phyloP scores from a whole-genome alignment of 2,797 vertebrate genomes.

The Eulemur mongoz region DNA sequence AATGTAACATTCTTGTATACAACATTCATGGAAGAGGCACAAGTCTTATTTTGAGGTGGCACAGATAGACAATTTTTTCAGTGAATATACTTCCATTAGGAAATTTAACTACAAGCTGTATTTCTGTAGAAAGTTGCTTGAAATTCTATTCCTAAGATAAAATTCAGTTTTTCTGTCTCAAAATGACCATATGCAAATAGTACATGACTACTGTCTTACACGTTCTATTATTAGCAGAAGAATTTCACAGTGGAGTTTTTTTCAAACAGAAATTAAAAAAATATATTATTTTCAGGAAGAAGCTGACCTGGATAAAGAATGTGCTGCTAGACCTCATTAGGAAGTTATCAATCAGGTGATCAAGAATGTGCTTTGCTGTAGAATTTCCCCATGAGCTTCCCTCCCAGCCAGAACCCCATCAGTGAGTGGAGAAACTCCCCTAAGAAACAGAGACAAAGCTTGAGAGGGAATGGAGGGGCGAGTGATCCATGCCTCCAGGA shows the following conservation, averaged over 20 bases:
- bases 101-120: constrained; percentile 17
- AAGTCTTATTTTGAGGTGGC: constrained; percentile 60
- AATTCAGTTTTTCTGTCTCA: constrained; percentile 34
- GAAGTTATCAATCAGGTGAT: background rate
- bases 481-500: background rate
- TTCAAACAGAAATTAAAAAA: constrained; percentile 1
- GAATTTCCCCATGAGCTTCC: background rate
- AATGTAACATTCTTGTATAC: constrained; percentile 62
- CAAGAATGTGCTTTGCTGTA: background rate
- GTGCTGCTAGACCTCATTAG: background rate
- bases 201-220: background rate
- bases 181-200: constrained; percentile 31
- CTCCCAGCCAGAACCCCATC: background rate
- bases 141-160: constrained; percentile 31
- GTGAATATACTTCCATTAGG: constrained; percentile 52
- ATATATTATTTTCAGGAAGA: background rate
- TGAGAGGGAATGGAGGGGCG: background rate
- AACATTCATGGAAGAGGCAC: constrained; percentile 70
- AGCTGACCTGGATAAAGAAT: background rate
- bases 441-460: background rate
- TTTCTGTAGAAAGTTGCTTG: constrained; percentile 46
- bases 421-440: background rate
- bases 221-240: constrained; percentile 15
- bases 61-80: constrained; percentile 7
- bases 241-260: constrained; percentile 37